Conservation (phyloP, 2,797 vertebrate genomes). For the Novumbra hubbsi region DNA sequence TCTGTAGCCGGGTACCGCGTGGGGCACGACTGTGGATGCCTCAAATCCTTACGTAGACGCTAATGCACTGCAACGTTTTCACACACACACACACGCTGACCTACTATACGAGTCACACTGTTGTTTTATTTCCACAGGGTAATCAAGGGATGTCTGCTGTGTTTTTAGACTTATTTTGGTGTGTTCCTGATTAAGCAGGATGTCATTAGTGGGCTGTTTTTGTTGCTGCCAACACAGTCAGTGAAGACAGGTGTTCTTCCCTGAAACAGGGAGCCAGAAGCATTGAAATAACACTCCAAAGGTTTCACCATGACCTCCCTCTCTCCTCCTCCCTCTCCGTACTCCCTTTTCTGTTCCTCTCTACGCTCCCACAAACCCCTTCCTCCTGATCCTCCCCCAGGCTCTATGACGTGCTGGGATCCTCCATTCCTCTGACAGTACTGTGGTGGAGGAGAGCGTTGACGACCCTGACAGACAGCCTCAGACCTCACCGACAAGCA, state of each 20-base stretch:
- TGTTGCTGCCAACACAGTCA: constrained; percentile 24
- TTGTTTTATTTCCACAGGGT: background rate
- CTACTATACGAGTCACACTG: no score
- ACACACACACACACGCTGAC: background rate
- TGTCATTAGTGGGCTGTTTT: constrained; percentile 14
- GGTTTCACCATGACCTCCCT: background rate
- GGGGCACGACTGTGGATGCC: background rate
- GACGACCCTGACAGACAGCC: constrained; percentile 75
- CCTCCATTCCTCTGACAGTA: constrained; percentile 59
- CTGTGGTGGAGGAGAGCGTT: constrained; percentile 57
- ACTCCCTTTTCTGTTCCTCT: background rate
- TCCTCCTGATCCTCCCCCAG: constrained; percentile 42
- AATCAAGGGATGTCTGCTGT: background rate
- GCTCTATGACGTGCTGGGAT: constrained; percentile 75
- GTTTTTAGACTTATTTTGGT: no score
- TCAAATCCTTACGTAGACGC: background rate
- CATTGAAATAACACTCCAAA: background rate
- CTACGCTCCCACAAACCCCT: background rate
- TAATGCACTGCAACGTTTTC: no score
- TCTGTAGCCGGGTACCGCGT: background rate
- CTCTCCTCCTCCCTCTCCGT: no score
- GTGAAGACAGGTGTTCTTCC: no score
- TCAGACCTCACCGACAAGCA: constrained; percentile 52
- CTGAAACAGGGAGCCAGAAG: no score
- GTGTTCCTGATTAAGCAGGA: constrained; percentile 16